Base-by-base conservation (phyloP, 2,888 invertebrate genomes). In the Serripes groenlandicus region DNA sequence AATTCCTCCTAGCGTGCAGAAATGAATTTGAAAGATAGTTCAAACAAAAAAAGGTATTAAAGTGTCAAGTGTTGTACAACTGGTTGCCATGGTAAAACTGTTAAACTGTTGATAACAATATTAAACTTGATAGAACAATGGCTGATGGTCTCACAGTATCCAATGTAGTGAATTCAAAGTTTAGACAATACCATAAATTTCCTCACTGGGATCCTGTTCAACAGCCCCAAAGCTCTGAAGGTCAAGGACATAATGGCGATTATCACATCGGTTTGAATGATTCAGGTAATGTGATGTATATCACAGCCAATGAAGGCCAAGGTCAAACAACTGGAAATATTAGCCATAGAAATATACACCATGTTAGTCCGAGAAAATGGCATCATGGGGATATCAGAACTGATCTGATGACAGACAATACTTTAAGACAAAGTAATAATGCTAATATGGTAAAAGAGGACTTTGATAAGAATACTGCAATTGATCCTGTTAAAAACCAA, bases 311-410 rank as follows among this genome's bases (percentile, higher is more conserved):
- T 15, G 28, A 28, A 15, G 30, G 3, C 5, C 60, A 60, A 60
- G 4, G 3, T 28, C 26, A 60, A 5, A 5, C 5, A 28, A 5
- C 21, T 11, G 60, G 26, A 37, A n/a, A n/a, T n/a, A n/a, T n/a
- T n/a, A n/a, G n/a, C n/a, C n/a, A n/a, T n/a, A n/a, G n/a, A n/a
- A n/a, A n/a, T n/a, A n/a, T n/a, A n/a, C n/a, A n/a, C n/a, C 37
- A 37, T 23, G 26, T 42, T 3, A 69, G 68, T 42, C 68, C 68
- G 3, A 69, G 68, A 49, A 69, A 69, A n/a, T 69, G 68, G 68
- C 42, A 42, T 28, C 60, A 60, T 60, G 60, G 60, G 4, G 26
- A 60, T 28, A 5, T 60, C 4, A 60, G 30, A 23, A 60, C 28
- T 5, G 60, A 30, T 28, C 7, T 60, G 28, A 60, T 54, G 54